phyloP scores from a whole-genome alignment of 2,888 invertebrate species.

The Drosophila atripex region DNA sequence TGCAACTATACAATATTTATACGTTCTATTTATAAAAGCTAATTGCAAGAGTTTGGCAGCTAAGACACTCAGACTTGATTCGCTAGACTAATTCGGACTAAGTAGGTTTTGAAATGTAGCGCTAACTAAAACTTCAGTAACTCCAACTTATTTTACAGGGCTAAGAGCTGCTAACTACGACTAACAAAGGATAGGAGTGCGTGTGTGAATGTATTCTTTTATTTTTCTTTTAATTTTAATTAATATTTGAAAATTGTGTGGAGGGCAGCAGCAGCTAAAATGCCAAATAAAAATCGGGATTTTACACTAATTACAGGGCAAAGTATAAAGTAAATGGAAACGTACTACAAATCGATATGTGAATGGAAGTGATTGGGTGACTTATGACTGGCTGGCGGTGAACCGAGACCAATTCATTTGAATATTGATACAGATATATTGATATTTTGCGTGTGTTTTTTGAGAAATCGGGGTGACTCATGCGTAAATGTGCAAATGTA shows the following conservation, averaged over 20 bases:
- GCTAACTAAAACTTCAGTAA: constrained; percentile 70
- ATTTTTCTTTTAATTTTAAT: constrained; percentile 6
- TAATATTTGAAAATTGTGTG: constrained; percentile 16
- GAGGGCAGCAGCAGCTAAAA: constrained; percentile 68
- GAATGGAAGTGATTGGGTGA: constrained; percentile 24
- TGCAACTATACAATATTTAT: constrained; percentile 52
- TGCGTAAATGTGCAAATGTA: constrained; percentile 84
- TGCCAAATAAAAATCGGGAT: constrained; percentile 39
- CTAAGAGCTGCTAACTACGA: constrained; percentile 60
- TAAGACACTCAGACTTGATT: constrained; percentile 65
- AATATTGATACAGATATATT: constrained; percentile 19
- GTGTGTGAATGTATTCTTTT: constrained; percentile 18
- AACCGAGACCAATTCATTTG: constrained; percentile 33
- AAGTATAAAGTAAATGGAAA: constrained; percentile 31
- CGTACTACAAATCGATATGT: constrained; percentile 58
- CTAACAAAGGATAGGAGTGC: constrained; percentile 40
- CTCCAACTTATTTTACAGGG: constrained; percentile 66
- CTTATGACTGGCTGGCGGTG: constrained; percentile 33
- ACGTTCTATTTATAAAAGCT: constrained; percentile 49
- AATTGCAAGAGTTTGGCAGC: constrained; percentile 68
- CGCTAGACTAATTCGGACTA: constrained; percentile 55
- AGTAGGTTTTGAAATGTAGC: constrained; percentile 53
- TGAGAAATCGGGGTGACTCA: constrained; percentile 83
- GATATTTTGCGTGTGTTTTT: constrained; percentile 54
- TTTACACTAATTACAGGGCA: constrained; percentile 62